phyloP scores from a whole-genome alignment of 2,888 invertebrate genomes.

The Volucella inanis region DNA sequence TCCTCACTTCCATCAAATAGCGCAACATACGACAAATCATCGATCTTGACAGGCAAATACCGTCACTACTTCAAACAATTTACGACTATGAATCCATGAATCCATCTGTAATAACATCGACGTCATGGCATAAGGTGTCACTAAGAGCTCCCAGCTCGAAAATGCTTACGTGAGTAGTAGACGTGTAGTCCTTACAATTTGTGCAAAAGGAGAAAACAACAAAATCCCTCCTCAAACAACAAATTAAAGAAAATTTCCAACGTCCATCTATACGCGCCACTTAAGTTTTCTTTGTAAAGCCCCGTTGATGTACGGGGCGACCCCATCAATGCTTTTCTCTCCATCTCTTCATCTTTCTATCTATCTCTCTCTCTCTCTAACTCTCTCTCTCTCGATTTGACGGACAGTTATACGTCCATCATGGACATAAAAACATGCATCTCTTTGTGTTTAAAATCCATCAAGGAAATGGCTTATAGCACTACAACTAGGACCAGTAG shows the following conservation, averaged over 20 bases:
- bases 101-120: conserved; percentile 13
- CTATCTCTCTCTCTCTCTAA: conserved; percentile 51
- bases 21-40: conserved; percentile 54
- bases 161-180: conserved; percentile 23
- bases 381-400: conserved; percentile 63
- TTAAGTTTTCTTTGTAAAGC: conserved; percentile 63
- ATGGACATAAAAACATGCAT: conserved; percentile 68
- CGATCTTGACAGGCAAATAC: conserved; percentile 45
- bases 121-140: conserved; percentile 53
- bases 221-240: conserved; percentile 21
- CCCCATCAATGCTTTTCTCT: conserved; percentile 49
- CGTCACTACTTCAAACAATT: conserved; percentile 33
- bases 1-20: conserved; percentile 29
- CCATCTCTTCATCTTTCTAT: conserved; percentile 38
- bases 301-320: conserved; percentile 38
- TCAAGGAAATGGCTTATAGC: conserved; percentile 55
- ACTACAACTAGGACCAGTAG: conserved; percentile 12
- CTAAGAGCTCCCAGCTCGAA: conserved; percentile 44
- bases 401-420: conserved; percentile 61
- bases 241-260: conserved; percentile 58
- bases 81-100: conserved; percentile 45
- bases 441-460: conserved; percentile 55
- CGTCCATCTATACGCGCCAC: conserved; percentile 52
- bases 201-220: conserved; percentile 2
- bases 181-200: conserved; percentile 21